phyloP scores from a whole-genome alignment of 2,113 vertebrate species.

The Alethe castanea region DNA sequence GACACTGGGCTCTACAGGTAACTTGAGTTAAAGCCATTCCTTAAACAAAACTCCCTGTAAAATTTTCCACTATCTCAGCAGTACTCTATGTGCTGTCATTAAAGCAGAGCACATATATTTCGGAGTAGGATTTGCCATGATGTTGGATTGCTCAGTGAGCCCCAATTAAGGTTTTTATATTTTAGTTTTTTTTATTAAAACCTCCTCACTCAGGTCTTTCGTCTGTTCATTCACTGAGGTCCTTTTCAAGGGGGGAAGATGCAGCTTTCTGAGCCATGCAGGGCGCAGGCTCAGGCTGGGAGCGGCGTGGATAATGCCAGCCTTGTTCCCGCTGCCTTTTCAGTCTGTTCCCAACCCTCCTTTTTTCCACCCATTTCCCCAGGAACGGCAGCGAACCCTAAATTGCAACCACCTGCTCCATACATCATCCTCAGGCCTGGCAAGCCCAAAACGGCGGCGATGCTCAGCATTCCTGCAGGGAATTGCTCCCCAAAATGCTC shows the following conservation, averaged over 20 bases:
- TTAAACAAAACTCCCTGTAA: constrained; percentile 70
- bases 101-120: constrained; percentile 64
- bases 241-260: constrained; percentile 27
- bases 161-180: constrained; percentile 40
- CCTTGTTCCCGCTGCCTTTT: constrained; percentile 60
- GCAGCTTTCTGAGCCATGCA: not conserved
- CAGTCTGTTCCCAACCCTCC: constrained; percentile 44
- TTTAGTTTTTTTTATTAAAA: not conserved
- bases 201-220: constrained; percentile 55
- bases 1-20: constrained; percentile 74
- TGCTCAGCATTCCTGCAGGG: not conserved
- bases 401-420: constrained; percentile 60
- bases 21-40: constrained; percentile 75
- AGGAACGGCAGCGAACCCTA: constrained; percentile 42
- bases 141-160: constrained; percentile 54
- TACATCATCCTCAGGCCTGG: constrained; percentile 12
- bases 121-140: constrained; percentile 53
- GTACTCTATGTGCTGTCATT: constrained; percentile 73
- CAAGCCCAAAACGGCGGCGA: not conserved
- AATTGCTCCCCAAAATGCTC: not conserved
- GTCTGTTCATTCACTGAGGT: constrained; percentile 55
- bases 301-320: constrained; percentile 42
- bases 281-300: constrained; percentile 4
- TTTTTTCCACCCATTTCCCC: constrained; percentile 55
- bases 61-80: constrained; percentile 75